A percentile compares a stretch with the other conserved stretches of the same genome.
Conservation (phyloP, 2,797 vertebrate species). For the Mormyrus proboscirostris region DNA sequence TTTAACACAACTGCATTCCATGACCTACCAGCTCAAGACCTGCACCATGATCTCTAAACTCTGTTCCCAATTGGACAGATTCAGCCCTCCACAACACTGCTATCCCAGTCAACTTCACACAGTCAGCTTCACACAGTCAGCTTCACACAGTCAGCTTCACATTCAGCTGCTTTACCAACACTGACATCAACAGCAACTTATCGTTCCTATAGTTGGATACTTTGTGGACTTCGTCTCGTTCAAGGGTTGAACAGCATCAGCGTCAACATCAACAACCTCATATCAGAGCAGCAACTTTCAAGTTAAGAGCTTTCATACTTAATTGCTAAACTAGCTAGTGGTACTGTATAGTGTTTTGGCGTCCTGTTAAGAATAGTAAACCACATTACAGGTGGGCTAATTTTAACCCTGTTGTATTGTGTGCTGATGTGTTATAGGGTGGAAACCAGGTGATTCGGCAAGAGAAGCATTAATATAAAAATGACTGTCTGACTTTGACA, state of each 20-base stretch:
- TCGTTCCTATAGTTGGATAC: not conserved
- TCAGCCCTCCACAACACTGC: not conserved
- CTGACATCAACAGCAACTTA: not conserved
- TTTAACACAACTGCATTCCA: not conserved
- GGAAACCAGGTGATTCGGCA: constrained; percentile 1
- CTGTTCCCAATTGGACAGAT: not conserved
- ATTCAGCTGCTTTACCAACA: not conserved
- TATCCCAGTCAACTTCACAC: not conserved
- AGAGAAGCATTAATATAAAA: constrained; percentile 23
- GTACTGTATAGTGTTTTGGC: not conserved
- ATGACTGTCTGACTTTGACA: constrained; percentile 41
- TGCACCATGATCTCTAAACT: not conserved
- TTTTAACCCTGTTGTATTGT: not conserved
- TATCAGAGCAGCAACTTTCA: not conserved
- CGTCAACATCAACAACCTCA: not conserved
- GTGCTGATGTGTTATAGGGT: not conserved
- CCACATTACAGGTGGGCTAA: not conserved
- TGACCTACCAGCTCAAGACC: not conserved
- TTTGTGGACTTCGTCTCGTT: not conserved
- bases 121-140: too few species aligned
- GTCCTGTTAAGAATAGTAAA: not conserved
- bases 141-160: not conserved
- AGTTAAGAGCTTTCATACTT: not conserved
- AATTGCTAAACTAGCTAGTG: not conserved
- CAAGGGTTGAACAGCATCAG: not conserved